Conservation (phyloP, 1,140 invertebrate species). For the Euschistus heros region DNA sequence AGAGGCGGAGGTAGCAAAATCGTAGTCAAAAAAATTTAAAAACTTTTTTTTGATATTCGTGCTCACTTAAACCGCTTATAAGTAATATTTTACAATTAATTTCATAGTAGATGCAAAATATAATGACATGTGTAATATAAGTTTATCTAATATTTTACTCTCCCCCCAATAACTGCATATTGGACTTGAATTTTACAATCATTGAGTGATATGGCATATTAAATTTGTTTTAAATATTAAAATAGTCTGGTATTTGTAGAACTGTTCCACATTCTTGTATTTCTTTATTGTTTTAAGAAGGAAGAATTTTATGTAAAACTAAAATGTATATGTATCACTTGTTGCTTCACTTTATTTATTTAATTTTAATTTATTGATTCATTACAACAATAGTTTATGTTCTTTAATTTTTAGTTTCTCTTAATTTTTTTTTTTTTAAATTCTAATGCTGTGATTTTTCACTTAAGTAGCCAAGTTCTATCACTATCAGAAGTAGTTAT, state of each 20-base stretch:
- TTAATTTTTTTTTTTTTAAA: too few relatives aligned
- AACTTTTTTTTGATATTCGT: slow-evolving; percentile 27
- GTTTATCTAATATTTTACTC: slow-evolving; percentile 21
- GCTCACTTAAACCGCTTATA: slow-evolving; percentile 25
- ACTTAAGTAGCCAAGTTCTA: too few relatives aligned
- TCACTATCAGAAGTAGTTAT: too few relatives aligned
- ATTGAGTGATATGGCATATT: slow-evolving; percentile 18
- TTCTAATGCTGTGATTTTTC: too few relatives aligned
- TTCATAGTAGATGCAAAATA: slow-evolving; percentile 25
- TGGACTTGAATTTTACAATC: slow-evolving; percentile 18
- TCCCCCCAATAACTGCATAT: slow-evolving; percentile 21
- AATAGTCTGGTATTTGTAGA: slow-evolving; percentile 18
- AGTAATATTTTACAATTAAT: slow-evolving; percentile 26
- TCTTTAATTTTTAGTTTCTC: too few relatives aligned
- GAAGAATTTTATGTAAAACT: too few relatives aligned
- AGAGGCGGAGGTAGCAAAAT: slow-evolving; percentile 81
- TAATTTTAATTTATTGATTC: too few relatives aligned
- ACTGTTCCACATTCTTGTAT: slow-evolving; percentile 26
- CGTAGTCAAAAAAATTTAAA: slow-evolving; percentile 26
- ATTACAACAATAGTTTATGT: too few relatives aligned
- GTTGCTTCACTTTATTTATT: too few relatives aligned
- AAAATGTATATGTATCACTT: too few relatives aligned
- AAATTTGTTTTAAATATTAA: slow-evolving; percentile 20
- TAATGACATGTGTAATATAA: slow-evolving; percentile 22
- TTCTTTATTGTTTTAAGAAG: slow-evolving; percentile 9